Base-by-base conservation (phyloP, 2,797 vertebrate species). In the Dryobates pubescens region DNA sequence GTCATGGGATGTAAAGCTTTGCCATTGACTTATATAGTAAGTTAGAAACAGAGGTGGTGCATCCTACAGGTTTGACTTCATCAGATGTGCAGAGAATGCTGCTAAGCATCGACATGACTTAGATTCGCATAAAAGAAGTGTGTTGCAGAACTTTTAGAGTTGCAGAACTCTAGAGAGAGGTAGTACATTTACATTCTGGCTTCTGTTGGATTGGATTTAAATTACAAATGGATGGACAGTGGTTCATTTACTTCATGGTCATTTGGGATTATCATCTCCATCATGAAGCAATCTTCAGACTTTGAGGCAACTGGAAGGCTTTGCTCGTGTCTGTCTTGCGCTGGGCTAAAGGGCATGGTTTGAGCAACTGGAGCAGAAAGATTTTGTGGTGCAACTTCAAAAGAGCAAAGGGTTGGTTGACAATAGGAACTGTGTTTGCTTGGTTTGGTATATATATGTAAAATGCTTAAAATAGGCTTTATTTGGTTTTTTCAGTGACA, bases 191-290 rank as follows among this genome's bases (percentile, higher is more conserved):
- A 30, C 94, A 57, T 84, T 34, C 56, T 59, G 70, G 45, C 82
- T 77, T 61, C 67, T 76, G n/a, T 14, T 8, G 88, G 61, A 69
- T 41, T 84, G 86, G 77, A 73, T 92, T 95, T 73, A 63, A 92
- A 88, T 86, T 67, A 34, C 64, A 54, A 59, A 49, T 36, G 68
- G 57, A 78, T 84, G 1, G 0, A 47, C 3, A 8, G 63, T 16
- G 57, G 38, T 73, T 63, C 14, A 73, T 91, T 94, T 26, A 82
- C 68, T 67, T 54, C 88, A 56, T n/a, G 70, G 15, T 91, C 63
- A 26, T 92, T 88, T 73, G 32, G 81, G 86, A 82, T 93, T 57
- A 57, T 82, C 76, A 54, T 85, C 85, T 58, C 69, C 82, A 51
- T 88, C 85, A 45, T 6, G 6, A 45, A 85, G 54, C 69, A 73